Evolutionary conservation across 2,888 invertebrate species (phyloP), one percentile per base, ranked within the genome.

Genomic region (Drosophila picticornis): DNA sequence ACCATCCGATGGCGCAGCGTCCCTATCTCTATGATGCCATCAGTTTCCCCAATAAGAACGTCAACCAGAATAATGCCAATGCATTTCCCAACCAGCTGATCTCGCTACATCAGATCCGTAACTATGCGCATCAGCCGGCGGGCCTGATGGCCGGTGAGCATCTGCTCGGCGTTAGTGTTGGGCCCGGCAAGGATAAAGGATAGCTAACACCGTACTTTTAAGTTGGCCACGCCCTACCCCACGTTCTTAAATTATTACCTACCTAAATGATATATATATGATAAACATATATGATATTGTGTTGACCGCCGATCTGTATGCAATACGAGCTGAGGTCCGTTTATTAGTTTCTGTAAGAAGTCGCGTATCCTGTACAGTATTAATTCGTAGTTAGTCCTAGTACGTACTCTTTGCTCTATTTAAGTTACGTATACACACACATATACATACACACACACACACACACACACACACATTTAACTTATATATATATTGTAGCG

Each of bases 101-200:
- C 94, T 98, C 98, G 85, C 95, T 99, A 84, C 98, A 99, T 94
- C 98, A 99, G 94, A 99, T 99, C 91, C 95, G 98, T 93, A 98
- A 98, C 94, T 99, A 98, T 94, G 97, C 98, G 77, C 98, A 98
- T 93, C 98, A 98, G 92, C 98, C 98, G 73, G 94, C 95, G 46
- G 95, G 96, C 68, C 94, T 96, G 56, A 95, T 96, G 94, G 95
- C 95, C 74, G 95, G 95, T 68, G 96, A 96, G 88, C 96, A 96
- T 93, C 94, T 96, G 85, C 94, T 96, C 78, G 93, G 93, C 71
- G 93, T 93, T 31, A 93, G 93, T 72, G 93, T 93, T 22, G 93
- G 93, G 7, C 88, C 93, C 36, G 93, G 93, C 73, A 93, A 92
- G 80, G 92, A 92, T 53, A 92, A 92, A 69, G 93, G 93, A 92